Evolutionary conservation across 2,113 vertebrate species (phyloP), one percentile per base, ranked within the genome.

Genomic region (Dromiciops gliroides): DNA sequence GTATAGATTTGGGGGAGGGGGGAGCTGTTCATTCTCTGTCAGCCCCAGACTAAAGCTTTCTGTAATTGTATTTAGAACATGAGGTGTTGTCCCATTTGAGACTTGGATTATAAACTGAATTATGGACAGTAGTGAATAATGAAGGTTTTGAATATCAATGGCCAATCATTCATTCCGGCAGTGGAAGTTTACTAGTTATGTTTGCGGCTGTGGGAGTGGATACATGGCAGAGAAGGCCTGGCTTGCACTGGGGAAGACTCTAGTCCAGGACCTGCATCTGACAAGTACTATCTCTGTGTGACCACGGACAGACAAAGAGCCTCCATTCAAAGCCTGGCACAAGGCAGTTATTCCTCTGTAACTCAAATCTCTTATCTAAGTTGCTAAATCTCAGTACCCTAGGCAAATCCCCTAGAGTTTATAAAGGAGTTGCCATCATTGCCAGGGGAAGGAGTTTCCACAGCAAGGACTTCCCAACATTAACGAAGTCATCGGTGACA

Each of bases 51-150:
- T 83, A 83, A 44, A 75, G 60, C 60, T 75, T 75, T 75, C 37
- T 75, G 8, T n/a, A 44, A 83, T 83, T 44, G n/a, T 83, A 7
- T 83, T 83, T 83, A 83, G 37, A 83, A 83, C n/a, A 16, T 67
- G 60, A 37, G 60, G 3, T 67, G 31, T 31, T 60, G 28, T 37
- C 92, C 52, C 19, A 95, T 83, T 49, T 52, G 94, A 92, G 25
- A 2, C 89, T 93, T 94, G 90, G 22, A 90, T 90, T 47, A 83
- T 93, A 91, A 92, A 2, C 24, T 92, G 52, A 94, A 60, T 96
- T 91, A 51, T 89, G 47, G 94, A 91, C 25, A 91, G 0, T 94
- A 31, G 4, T 75, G 0, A 92, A n/a, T 89, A 50, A 28, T 92
- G 90, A 67, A 67, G 56, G 92, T 23, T 52, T 53, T 53, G 25